A percentile compares a stretch with the other conserved stretches of the same genome.
Evolutionary conservation across 2,113 vertebrate species (phyloP).

Genomic region (Megaceryle torquata): DNA sequence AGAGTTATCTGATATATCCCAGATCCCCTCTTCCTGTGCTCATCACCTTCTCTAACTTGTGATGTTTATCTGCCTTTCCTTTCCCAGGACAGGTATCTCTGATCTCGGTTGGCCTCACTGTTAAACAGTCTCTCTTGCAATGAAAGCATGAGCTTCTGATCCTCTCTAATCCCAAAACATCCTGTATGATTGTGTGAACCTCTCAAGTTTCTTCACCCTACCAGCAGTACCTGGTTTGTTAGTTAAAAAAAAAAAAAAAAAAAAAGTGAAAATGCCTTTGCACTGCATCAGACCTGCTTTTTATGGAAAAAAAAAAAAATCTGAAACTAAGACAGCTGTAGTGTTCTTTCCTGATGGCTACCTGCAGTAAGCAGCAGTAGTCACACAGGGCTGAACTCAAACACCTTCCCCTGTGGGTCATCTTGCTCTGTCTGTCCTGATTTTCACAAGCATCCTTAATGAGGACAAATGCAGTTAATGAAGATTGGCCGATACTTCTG

Average conservation of each 20-base stretch:
- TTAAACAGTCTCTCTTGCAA: not conserved
- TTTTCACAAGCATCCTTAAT: not conserved
- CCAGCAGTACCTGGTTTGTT: not conserved
- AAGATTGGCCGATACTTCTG: not conserved
- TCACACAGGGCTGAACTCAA: not conserved
- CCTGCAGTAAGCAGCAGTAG: not conserved
- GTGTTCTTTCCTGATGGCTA: not conserved
- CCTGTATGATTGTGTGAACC: not conserved
- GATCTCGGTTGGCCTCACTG: not conserved
- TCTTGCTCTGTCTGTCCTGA: not conserved
- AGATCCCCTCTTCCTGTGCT: not conserved
- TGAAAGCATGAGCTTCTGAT: slow-evolving; percentile 12
- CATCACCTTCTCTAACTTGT: not conserved
- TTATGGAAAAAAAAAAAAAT: not conserved
- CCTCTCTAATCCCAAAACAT: slow-evolving; percentile 49
- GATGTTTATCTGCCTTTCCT: slow-evolving; percentile 43
- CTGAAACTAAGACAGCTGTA: not conserved
- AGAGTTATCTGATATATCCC: slow-evolving; percentile 28
- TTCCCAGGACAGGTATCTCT: slow-evolving; percentile 54
- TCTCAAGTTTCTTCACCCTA: not conserved
- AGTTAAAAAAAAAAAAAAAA: not conserved
- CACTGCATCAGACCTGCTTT: not conserved
- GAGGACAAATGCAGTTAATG: not conserved
- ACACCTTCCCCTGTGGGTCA: not conserved
- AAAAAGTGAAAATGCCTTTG: not conserved